Evolutionary conservation across 2,113 vertebrate species (phyloP), one percentile per base, ranked within the genome.

Genomic region (Lepus americanus): DNA sequence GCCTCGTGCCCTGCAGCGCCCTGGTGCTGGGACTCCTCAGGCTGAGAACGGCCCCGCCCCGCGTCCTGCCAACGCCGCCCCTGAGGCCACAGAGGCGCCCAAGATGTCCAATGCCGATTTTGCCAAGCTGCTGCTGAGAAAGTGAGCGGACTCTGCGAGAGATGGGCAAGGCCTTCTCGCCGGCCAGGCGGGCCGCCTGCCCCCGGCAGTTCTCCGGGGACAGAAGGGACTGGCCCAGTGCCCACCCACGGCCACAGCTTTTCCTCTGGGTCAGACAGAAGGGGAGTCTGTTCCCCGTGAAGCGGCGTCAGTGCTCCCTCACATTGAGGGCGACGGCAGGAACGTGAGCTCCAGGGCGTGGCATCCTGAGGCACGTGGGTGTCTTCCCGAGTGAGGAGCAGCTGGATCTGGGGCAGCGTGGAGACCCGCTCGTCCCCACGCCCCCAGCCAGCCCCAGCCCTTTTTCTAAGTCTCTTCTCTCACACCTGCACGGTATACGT

Each of bases 41-140:
- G 98, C 98, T 0, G 99, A 99, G 98, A 99, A 99, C 0, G 99
- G 99, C 20, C 99, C 99, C 0, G 93, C 98, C 1, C 94, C 98
- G 4, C 97, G 95, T 36, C 98, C 81, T 7, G 95, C 95, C 0
- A 94, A 12, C 23, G 5, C 97, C 2, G 59, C 96, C 9, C 90
- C 98, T 0, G 3, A 80, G 0, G 39, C 97, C 27, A 80, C 82
- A 0, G 98, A 98, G 94, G 98, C 98, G 22, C 97, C 98, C 12
- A 99, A 98, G 95, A 98, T 99, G 99, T 99, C 99, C 79, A 99
- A 99, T 17, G 99, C 99, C 17, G 99, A 99, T 97, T 99, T 99
- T 98, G 99, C 99, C 96, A 99, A 98, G 98, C 98, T 99, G 99
- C 98, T 99, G 55, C 98, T 99, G 96, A 99, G 98, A 39, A 99